These are phyloP conservation scores for Brenthis ino DNA, from an alignment of 2,888 invertebrate genomes.

Conservation along the genomic window DNA sequence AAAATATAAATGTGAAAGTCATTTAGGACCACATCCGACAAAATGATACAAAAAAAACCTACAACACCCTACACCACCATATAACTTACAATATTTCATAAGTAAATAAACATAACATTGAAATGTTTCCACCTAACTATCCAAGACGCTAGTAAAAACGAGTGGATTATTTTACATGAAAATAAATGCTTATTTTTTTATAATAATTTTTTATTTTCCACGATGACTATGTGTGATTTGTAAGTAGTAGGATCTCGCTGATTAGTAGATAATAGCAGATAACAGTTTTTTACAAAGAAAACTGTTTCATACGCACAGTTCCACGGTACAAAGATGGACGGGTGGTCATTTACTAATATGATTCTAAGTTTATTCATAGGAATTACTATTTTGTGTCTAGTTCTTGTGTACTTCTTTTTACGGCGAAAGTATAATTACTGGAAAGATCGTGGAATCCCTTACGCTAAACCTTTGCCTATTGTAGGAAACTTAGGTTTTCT, in stretches of 20 bases:
- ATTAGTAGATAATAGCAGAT: slow-evolving; percentile 4
- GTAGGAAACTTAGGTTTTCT: slow-evolving; percentile 60
- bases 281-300: neutral
- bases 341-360: neutral
- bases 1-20: no score
- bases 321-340: slow-evolving; percentile 9
- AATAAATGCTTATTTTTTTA: no score
- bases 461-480: slow-evolving; percentile 54
- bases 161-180: no score
- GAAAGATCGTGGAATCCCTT: slow-evolving; percentile 59
- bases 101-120: no score
- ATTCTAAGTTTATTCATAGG: neutral
- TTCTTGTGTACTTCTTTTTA: slow-evolving; percentile 49
- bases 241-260: neutral
- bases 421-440: slow-evolving; percentile 60
- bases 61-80: no score
- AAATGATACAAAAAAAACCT: no score
- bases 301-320: neutral
- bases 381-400: slow-evolving; percentile 39
- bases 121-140: no score
- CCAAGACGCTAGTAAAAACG: no score
- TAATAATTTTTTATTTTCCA: no score
- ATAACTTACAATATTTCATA: no score
- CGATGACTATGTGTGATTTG: no score
- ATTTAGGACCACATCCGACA: no score